phyloP scores from a whole-genome alignment of 2,113 vertebrate species.

The Pangasianodon gigas region DNA sequence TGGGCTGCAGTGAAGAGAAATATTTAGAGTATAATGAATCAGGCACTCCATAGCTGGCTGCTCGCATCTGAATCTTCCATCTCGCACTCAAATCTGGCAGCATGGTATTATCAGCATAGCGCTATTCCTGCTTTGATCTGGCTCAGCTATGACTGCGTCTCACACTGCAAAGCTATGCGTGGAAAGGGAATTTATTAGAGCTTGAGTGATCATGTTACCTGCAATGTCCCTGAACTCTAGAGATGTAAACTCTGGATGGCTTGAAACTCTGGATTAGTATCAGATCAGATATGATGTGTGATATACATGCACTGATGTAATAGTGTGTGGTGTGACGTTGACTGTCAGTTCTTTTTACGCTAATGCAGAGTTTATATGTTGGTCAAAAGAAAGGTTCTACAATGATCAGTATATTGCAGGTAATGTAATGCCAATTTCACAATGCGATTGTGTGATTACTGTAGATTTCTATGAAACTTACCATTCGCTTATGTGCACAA shows the following conservation, averaged over 20 bases:
- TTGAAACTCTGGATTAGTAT: background rate
- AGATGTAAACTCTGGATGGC: slow-evolving; percentile 6
- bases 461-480: background rate
- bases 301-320: background rate
- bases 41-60: background rate
- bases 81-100: background rate
- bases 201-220: background rate
- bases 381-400: background rate
- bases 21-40: slow-evolving; percentile 44
- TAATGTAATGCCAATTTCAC: background rate
- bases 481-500: background rate
- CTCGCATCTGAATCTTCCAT: slow-evolving; percentile 11
- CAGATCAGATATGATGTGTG: background rate
- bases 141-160: background rate
- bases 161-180: background rate
- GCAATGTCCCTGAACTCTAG: background rate
- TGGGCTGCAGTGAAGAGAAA: slow-evolving; percentile 33
- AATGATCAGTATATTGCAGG: background rate
- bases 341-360: background rate
- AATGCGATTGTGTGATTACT: background rate
- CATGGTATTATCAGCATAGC: background rate
- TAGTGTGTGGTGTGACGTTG: slow-evolving; percentile 1
- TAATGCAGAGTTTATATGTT: background rate
- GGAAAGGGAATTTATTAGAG: background rate
- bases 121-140: background rate